Conservation (phyloP, 2,888 invertebrate species). For the Synanthedon myopaeformis region DNA sequence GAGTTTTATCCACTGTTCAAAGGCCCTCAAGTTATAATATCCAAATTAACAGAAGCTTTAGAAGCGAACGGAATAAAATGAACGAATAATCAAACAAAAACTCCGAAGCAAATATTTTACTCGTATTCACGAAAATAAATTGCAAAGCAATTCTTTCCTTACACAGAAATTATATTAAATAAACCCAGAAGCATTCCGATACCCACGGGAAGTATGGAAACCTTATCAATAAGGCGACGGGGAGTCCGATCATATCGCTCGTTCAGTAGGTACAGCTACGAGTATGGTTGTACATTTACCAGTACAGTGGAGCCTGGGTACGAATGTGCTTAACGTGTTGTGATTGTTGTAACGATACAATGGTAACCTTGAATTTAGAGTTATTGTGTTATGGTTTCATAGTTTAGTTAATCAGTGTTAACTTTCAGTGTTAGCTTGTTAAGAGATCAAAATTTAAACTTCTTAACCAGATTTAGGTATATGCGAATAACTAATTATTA, state of each 20-base stretch:
- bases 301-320: no score
- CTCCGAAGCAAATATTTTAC: not conserved
- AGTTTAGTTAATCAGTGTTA: no score
- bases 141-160: slow-evolving; percentile 7
- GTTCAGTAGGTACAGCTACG: slow-evolving; percentile 24
- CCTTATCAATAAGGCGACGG: slow-evolving; percentile 67
- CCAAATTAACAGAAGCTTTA: no score
- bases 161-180: slow-evolving; percentile 52
- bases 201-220: slow-evolving; percentile 64
- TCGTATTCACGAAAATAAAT: not conserved
- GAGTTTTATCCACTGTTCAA: no score
- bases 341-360: not conserved
- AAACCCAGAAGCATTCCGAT: slow-evolving; percentile 61
- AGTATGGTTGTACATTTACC: not conserved
- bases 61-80: no score
- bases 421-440: no score
- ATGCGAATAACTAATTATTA: no score
- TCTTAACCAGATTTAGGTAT: no score
- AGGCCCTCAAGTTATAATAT: no score
- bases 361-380: not conserved
- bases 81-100: no score
- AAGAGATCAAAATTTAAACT: no score
- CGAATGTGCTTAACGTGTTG: not conserved
- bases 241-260: slow-evolving; percentile 62
- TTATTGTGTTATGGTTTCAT: not conserved